Percentiles rank a stretch among this genome's conserved stretches.
These are phyloP conservation scores for Coccyzus lansbergi DNA, from an alignment of 2,797 vertebrate genomes.

Conservation along the genomic window DNA sequence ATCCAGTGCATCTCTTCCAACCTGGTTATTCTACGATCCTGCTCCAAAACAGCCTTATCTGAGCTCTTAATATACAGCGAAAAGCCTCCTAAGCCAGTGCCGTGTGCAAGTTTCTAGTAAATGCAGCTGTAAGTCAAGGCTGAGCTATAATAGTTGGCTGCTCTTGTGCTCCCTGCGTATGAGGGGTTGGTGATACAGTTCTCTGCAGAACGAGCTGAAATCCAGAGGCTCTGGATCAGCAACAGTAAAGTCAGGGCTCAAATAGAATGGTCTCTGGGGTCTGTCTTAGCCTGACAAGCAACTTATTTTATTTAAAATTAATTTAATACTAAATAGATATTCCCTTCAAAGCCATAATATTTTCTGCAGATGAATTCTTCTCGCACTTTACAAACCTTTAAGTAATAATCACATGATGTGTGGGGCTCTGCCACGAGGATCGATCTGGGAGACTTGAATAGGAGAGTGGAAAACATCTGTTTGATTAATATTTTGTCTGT, in stretches of 20 bases:
- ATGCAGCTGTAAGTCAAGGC: neutral
- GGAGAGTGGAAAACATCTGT: conserved; percentile 14
- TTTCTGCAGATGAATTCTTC: conserved; percentile 14
- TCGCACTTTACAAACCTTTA: conserved; percentile 16
- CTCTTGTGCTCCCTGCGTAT: neutral
- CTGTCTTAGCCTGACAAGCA: neutral
- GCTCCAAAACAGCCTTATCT: neutral
- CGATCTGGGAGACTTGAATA: neutral
- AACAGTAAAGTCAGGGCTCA: neutral
- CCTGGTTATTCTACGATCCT: no score
- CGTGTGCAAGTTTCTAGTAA: neutral
- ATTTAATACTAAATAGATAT: conserved; percentile 18
- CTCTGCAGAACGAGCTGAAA: neutral
- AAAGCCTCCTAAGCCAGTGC: neutral
- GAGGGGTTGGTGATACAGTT: neutral
- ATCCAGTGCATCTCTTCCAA: no score
- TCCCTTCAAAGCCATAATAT: neutral
- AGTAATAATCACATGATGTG: neutral
- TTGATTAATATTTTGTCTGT: neutral
- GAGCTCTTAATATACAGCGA: neutral
- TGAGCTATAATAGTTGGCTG: neutral
- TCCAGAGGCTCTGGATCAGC: no score
- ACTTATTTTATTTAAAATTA: neutral
- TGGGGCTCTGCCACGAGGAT: conserved; percentile 14
- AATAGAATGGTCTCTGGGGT: neutral